Conservation (phyloP, 1,140 invertebrate genomes). For the Nixonia krombeini region DNA sequence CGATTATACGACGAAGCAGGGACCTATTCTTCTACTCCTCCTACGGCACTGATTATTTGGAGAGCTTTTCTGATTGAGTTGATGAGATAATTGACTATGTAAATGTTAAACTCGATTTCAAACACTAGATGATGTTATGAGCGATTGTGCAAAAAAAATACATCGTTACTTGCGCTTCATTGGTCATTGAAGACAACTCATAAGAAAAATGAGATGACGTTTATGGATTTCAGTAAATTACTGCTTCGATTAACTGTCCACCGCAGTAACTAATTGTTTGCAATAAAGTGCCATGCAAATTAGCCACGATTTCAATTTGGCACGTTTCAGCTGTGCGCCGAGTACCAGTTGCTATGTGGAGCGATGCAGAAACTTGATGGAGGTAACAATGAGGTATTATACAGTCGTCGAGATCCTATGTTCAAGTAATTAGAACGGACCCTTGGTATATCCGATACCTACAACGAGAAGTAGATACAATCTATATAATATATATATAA, state of each 20-base stretch:
- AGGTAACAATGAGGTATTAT: conserved; percentile 48
- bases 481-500: neutral
- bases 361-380: conserved; percentile 20
- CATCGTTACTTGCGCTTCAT: conserved; percentile 32
- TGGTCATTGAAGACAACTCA: too few relatives aligned
- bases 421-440: conserved; percentile 47
- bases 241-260: conserved; percentile 6
- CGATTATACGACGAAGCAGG: conserved; percentile 49
- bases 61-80: conserved; percentile 7
- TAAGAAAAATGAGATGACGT: neutral
- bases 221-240: neutral
- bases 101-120: conserved; percentile 53
- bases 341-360: conserved; percentile 20
- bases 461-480: conserved; percentile 17
- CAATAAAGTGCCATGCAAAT: conserved; percentile 31
- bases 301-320: conserved; percentile 35
- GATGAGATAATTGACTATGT: conserved; percentile 56
- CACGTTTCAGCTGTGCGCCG: conserved; percentile 19
- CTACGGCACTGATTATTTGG: conserved; percentile 24
- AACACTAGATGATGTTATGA: conserved; percentile 8
- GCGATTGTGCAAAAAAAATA: conserved; percentile 23
- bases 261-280: conserved; percentile 24
- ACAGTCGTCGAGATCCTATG: conserved; percentile 30
- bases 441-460: conserved; percentile 14
- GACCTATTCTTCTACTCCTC: conserved; percentile 34